Base-by-base conservation (phyloP, 2,797 vertebrate genomes). In the Leptodactylus fallax region DNA sequence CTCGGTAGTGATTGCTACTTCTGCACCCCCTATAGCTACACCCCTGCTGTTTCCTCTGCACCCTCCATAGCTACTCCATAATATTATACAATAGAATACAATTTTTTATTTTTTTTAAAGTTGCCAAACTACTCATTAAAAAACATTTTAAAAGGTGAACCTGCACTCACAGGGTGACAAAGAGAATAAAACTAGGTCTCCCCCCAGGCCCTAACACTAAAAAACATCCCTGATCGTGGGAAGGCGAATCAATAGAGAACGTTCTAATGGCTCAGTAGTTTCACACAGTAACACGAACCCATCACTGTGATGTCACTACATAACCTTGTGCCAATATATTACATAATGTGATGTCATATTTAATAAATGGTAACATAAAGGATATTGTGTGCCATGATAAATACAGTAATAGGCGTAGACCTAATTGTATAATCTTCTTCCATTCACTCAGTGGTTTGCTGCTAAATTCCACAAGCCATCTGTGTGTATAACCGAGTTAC, bases 311-410 rank as follows among this genome's bases (percentile, higher is more conserved):
- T 87, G 69, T 87, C 69, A 76, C 45, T 63, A 51, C 12, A 7
- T 7, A 14, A 8, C 11, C 36, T 49, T 56, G 14, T 74, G 79
- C 86, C 79, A 87, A 77, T 13, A 11, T 53, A 87, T 82, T 74
- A 76, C 85, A 63, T 76, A 63, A 87, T 61, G 76, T 87, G 58
- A 87, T 87, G 79, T 87, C 79, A 87, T 87, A 74, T 81, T 81
- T 87, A 87, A 87, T 81, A 82, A 81, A 74, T n/a, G 69, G 56
- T 14, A 47, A 55, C 60, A 87, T 55, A 77, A 87, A 83, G 25
- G 19, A 56, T 65, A 87, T 55, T 67, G 58, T 63, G 79, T 53
- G 79, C 71, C 71, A 61, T 87, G 77, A 27, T 76, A 65, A 83
- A 87, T 27, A 63, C 77, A 16, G 56, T 9, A 45, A 82, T 67